Percentiles rank a stretch among this genome's conserved stretches.
Conservation (phyloP, 2,888 invertebrate genomes). For the Stenoptilia bipunctidactyla region DNA sequence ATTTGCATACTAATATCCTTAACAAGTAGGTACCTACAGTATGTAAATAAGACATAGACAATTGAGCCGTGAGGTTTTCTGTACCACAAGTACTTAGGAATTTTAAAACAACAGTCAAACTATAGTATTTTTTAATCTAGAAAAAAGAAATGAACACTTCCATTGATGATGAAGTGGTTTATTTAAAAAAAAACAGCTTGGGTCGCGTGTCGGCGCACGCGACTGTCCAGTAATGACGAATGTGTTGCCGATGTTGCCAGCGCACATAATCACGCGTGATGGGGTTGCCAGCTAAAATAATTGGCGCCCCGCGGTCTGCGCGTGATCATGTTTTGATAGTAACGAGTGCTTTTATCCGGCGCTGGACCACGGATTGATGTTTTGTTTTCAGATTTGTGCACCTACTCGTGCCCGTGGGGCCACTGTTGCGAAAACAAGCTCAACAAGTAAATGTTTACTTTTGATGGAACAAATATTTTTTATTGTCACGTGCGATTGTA, state of each 20-base stretch:
- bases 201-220: conserved; percentile 31
- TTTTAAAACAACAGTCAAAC: too few relatives aligned
- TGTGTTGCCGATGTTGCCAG: conserved; percentile 51
- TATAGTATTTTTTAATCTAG: too few relatives aligned
- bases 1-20: too few relatives aligned
- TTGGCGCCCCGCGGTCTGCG: conserved; percentile 63
- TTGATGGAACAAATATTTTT: too few relatives aligned
- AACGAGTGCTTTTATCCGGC: conserved; percentile 48
- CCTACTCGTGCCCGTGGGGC: conserved; percentile 25
- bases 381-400: conserved; percentile 53
- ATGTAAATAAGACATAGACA: too few relatives aligned
- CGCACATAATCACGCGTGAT: conserved; percentile 25
- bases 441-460: too few relatives aligned
- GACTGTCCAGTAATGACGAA: conserved; percentile 39
- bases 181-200: conserved; percentile 26
- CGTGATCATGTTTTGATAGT: conserved; percentile 64
- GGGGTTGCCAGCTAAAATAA: conserved; percentile 61
- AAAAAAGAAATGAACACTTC: too few relatives aligned
- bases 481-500: too few relatives aligned
- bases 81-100: too few relatives aligned
- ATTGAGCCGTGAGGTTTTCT: too few relatives aligned
- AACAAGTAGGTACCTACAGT: too few relatives aligned
- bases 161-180: too few relatives aligned
- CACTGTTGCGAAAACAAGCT: conserved; percentile 4
- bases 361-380: conserved; percentile 30